Evolutionary conservation across 2,113 vertebrate genomes (phyloP).

Genomic region (Sturnus vulgaris): DNA sequence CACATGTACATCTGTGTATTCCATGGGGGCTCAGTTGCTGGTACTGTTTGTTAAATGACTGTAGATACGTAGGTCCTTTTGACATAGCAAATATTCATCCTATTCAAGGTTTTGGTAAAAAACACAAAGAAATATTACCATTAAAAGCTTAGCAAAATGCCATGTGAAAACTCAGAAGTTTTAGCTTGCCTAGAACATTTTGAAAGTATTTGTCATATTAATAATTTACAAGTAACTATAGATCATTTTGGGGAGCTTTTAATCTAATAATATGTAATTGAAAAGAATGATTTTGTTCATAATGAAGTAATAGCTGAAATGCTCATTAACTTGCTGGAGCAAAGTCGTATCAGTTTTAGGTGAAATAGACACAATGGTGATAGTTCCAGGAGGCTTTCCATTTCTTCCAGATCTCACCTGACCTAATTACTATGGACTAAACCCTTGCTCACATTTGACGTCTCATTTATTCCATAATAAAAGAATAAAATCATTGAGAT

Average conservation of each 20-base stretch:
- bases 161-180: not conserved
- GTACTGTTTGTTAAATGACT: not conserved
- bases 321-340: not conserved
- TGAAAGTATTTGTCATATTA: not conserved
- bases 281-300: not conserved
- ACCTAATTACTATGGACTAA: not conserved
- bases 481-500: not conserved
- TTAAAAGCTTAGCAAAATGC: not conserved
- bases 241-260: not conserved
- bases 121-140: not conserved
- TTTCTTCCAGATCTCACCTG: not conserved
- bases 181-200: not conserved
- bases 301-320: not conserved
- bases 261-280: not conserved
- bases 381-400: not conserved
- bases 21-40: fast-evolving
- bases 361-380: not conserved
- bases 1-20: too few species aligned
- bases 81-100: not conserved
- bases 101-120: not conserved
- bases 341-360: not conserved
- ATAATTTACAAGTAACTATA: not conserved
- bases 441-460: not conserved
- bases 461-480: not conserved
- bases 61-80: not conserved